Evolutionary conservation across 2,888 invertebrate species (phyloP).

Genomic region (Harpalus rubripes): DNA sequence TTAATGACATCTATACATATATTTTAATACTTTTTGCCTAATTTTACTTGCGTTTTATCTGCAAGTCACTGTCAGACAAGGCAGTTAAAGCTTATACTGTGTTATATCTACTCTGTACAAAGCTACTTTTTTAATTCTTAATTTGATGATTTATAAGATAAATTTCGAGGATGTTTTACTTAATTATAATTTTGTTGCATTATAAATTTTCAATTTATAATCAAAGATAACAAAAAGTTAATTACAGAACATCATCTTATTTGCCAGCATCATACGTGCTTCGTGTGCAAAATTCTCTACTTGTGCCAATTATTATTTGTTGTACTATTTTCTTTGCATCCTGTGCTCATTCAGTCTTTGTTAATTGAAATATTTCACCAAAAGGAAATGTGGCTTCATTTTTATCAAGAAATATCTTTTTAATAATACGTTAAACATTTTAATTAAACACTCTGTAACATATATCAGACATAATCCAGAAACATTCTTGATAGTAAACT

Average conservation of each 20-base stretch:
- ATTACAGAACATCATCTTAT: slow-evolving; percentile 38
- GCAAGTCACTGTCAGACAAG: too few species aligned
- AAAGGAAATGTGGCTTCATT: neutral
- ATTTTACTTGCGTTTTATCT: too few species aligned
- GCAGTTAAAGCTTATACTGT: too few species aligned
- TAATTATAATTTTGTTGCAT: slow-evolving; percentile 47
- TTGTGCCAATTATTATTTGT: slow-evolving; percentile 20
- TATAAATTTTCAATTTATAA: slow-evolving; percentile 51
- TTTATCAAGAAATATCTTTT: neutral
- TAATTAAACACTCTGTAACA: too few species aligned
- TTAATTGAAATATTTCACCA: neutral
- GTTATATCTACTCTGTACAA: too few species aligned
- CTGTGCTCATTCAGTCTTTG: neutral
- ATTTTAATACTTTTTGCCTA: too few species aligned
- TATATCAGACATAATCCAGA: too few species aligned
- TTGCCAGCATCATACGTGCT: slow-evolving; percentile 29
- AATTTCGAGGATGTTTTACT: slow-evolving; percentile 30
- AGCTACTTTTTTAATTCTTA: neutral
- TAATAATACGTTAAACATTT: too few species aligned
- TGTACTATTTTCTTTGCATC: slow-evolving; percentile 1
- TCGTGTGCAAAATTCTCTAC: neutral
- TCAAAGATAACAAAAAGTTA: slow-evolving; percentile 44
- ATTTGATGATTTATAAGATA: slow-evolving; percentile 26
- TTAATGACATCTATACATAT: too few species aligned
- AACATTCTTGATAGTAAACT: too few species aligned